Base-by-base conservation (phyloP, 2,888 invertebrate genomes). In the Gastracanthus pulcherrimus region DNA sequence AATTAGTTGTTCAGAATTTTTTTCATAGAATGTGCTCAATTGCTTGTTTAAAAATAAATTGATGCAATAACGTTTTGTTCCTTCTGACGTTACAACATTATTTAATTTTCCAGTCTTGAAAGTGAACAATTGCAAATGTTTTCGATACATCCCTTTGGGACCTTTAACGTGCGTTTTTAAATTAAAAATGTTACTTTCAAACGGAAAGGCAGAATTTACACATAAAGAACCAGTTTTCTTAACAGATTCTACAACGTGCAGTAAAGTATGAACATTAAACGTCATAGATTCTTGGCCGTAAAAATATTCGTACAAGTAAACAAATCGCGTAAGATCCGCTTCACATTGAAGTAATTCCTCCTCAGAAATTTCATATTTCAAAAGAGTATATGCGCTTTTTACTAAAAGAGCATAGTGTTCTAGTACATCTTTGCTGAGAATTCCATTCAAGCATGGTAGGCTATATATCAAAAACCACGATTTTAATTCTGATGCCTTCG, bases 381-480 rank as follows among this genome's bases (percentile, higher is more conserved):
- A 72, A 13, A 81, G 75, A 34, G 7, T 64, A 16, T 45, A 82
- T 1, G 51, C 41, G 69, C 38, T 48, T 34, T 60, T 66, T 2
- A 84, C 82, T 2, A 84, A 48, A 29, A 81, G 41, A 19, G 67
- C n/a, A 62, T 80, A 84, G 5, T 82, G 81, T n/a, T 55, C 41
- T 2, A 83, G 76, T 29, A 60, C 72, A 16, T 72, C 31, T 4
- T 51, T 11, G 13, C 70, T 19, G 6, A 84, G 51, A 51, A 80
- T 72, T 9, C 76, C 78, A n/a, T n/a, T n/a, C 4, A 77, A 82
- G 66, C 83, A 83, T 2, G 82, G 84, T 19, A 84, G 60, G 48
- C 82, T 84, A n/a, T 77, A 84, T 71, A 48, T 78, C 13, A 84
- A 4, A 0, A 84, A 64, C 81, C 82, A 85, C 23, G 78, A 84